phyloP scores from a whole-genome alignment of 2,797 vertebrate genomes.

The Pogonophryne albipinna region DNA sequence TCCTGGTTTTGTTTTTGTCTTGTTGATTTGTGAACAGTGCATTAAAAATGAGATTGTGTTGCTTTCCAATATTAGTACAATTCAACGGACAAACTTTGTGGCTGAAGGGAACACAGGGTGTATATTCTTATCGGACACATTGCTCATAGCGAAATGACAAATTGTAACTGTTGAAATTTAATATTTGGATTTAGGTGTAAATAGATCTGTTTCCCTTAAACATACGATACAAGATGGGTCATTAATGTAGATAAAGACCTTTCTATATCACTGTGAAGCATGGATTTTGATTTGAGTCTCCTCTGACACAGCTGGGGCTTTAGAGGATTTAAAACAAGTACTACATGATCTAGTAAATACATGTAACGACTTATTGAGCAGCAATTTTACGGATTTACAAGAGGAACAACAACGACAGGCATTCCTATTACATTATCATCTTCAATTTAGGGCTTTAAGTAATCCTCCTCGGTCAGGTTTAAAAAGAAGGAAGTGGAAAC shows the following conservation, averaged over 20 bases:
- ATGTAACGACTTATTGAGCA: slow-evolving; percentile 33
- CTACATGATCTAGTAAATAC: slow-evolving; percentile 47
- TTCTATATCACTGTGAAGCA: not conserved
- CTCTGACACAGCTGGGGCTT: slow-evolving; percentile 20
- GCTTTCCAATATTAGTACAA: slow-evolving; percentile 31
- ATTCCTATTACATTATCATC: slow-evolving; percentile 14
- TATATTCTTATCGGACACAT: slow-evolving; percentile 8
- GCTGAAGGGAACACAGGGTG: not conserved
- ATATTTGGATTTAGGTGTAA: not conserved
- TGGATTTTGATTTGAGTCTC: slow-evolving; percentile 12
- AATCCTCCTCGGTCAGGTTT: slow-evolving; percentile 48
- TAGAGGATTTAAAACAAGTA: slow-evolving; percentile 39
- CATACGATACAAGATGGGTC: not conserved
- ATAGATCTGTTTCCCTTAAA: not conserved
- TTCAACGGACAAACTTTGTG: slow-evolving; percentile 2
- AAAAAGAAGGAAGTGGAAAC: slow-evolving; percentile 25
- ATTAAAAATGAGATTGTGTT: slow-evolving; percentile 5
- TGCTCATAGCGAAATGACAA: not conserved
- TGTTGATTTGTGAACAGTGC: slow-evolving; percentile 1
- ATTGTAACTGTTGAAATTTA: too few relatives aligned
- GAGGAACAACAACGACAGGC: slow-evolving; percentile 23
- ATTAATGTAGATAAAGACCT: slow-evolving; percentile 14
- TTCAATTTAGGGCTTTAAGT: slow-evolving; percentile 33
- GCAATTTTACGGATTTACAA: slow-evolving; percentile 29
- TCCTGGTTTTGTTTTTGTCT: slow-evolving; percentile 16